Evolutionary conservation across 1,140 invertebrate genomes (phyloP).

Genomic region (Mercenaria mercenaria): DNA sequence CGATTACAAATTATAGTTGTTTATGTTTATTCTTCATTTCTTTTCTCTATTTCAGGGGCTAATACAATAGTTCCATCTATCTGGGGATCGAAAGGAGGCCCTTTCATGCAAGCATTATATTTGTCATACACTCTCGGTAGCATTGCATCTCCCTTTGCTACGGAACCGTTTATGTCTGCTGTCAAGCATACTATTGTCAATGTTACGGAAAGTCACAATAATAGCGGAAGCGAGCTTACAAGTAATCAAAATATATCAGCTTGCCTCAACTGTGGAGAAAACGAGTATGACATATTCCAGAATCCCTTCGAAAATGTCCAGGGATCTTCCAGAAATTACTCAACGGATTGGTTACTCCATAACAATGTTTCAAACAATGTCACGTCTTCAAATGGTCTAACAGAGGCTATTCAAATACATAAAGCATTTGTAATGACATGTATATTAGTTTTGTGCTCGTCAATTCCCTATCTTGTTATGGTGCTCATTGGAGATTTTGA

Average conservation of each 20-base stretch:
- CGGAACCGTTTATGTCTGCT: constrained; percentile 56
- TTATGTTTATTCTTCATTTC: too few species aligned
- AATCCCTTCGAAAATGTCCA: not conserved
- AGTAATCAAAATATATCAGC: not conserved
- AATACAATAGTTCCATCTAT: constrained; percentile 86
- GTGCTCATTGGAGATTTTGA: constrained; percentile 25
- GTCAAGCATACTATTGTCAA: not conserved
- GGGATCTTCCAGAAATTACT: not conserved
- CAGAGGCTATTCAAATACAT: not conserved
- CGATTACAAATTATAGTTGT: too few species aligned
- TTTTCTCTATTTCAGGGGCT: constrained; percentile 78
- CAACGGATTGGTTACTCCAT: too few species aligned
- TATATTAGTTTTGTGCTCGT: constrained; percentile 5
- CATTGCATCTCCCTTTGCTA: constrained; percentile 58
- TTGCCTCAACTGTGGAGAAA: not conserved
- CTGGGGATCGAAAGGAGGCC: constrained; percentile 84
- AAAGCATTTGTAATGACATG: constrained; percentile 40
- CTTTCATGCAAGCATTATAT: constrained; percentile 65
- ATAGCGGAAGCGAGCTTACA: not conserved
- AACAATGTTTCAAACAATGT: not conserved
- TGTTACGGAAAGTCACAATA: too few species aligned
- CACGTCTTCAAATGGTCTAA: too few species aligned
- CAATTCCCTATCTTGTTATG: constrained; percentile 49
- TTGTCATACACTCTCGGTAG: constrained; percentile 60
- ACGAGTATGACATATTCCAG: not conserved